These are phyloP conservation scores for Ecliptopera silaceata DNA, from an alignment of 2,888 invertebrate species.

Conservation along the genomic window DNA sequence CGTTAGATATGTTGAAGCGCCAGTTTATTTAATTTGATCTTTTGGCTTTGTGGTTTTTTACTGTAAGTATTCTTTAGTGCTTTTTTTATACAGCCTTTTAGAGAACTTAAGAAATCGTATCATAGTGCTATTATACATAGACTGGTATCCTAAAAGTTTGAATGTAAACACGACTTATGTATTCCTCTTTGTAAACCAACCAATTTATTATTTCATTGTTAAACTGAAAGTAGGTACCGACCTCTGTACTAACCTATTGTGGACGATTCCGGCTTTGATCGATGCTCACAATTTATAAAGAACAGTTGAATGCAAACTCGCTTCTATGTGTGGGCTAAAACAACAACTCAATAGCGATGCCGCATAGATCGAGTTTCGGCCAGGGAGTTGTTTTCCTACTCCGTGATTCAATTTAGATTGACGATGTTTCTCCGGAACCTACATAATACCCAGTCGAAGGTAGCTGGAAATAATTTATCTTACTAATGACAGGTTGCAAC, in stretches of 20 bases:
- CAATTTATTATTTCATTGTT: conserved; percentile 6
- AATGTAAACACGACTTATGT: neutral
- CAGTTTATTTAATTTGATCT: no score
- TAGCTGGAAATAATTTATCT: conserved; percentile 37
- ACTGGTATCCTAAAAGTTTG: neutral
- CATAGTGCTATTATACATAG: no score
- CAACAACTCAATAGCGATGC: conserved; percentile 30
- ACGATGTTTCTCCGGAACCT: conserved; percentile 38
- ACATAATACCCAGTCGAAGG: conserved; percentile 36
- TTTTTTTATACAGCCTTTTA: no score
- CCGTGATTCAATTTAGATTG: conserved; percentile 42
- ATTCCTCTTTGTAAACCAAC: neutral
- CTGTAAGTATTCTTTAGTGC: no score
- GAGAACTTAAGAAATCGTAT: no score
- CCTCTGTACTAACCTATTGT: conserved; percentile 1
- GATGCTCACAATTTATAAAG: conserved; percentile 34
- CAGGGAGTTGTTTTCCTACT: conserved; percentile 38
- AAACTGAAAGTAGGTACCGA: neutral
- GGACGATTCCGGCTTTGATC: conserved; percentile 25
- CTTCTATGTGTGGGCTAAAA: conserved; percentile 36
- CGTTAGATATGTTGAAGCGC: no score
- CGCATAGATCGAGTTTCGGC: conserved; percentile 38
- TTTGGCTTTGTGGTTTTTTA: no score
- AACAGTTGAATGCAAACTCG: conserved; percentile 36
- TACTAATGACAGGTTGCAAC: conserved; percentile 37